phyloP scores from a whole-genome alignment of 2,888 invertebrate species.

The Caenorhabditis sp. region DNA sequence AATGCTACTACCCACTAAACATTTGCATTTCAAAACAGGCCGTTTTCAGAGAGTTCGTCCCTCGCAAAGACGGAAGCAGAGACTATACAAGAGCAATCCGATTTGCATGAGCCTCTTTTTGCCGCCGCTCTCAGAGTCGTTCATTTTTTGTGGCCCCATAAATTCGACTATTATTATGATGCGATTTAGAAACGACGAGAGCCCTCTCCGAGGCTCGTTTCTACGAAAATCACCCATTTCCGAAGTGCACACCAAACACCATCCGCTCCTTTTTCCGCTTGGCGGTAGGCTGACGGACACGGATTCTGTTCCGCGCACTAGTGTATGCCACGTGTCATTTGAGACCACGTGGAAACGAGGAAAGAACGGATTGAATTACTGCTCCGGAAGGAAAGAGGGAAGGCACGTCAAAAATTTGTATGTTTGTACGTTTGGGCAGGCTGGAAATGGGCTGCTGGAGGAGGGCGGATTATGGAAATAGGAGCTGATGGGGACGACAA shows the following conservation, averaged over 20 bases:
- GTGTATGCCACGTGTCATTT: conserved; percentile 11
- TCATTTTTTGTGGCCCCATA: conserved; percentile 36
- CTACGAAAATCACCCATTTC: conserved; percentile 15
- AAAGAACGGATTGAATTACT: conserved; percentile 13
- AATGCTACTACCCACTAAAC: conserved; percentile 27
- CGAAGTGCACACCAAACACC: conserved; percentile 8
- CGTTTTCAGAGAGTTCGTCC: conserved; percentile 8
- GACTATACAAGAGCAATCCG: conserved; percentile 34
- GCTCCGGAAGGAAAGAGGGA: background rate
- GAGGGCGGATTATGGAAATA: conserved; percentile 38
- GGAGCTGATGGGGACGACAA: conserved; percentile 20
- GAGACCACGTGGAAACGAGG: background rate
- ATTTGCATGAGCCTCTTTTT: conserved; percentile 13
- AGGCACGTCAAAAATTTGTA: background rate
- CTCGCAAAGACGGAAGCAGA: background rate
- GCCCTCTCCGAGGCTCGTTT: background rate
- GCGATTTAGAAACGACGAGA: conserved; percentile 5
- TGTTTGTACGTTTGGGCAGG: conserved; percentile 28
- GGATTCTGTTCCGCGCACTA: background rate
- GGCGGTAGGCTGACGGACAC: background rate
- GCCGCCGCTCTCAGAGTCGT: conserved; percentile 1
- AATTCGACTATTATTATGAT: conserved; percentile 49
- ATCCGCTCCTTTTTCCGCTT: background rate
- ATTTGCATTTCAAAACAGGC: conserved; percentile 42
- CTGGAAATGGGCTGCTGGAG: background rate